Conservation (phyloP, 2,113 vertebrate species). For the Aegithalos caudatus region DNA sequence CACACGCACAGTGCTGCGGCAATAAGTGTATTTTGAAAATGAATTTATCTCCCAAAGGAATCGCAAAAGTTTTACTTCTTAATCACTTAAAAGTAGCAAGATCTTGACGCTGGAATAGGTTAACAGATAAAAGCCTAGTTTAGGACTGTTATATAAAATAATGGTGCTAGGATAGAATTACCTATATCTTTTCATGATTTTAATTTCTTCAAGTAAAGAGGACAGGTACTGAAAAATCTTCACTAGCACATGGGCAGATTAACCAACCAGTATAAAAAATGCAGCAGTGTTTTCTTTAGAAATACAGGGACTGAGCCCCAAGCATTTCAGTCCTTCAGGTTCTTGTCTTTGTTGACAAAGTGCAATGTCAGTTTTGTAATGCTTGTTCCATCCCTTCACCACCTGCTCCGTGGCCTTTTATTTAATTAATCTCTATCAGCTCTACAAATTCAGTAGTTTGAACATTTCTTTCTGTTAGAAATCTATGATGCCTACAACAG, state of each 20-base stretch:
- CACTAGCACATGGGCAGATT: neutral
- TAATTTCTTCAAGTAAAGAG: neutral
- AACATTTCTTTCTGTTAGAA: neutral
- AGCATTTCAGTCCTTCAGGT: neutral
- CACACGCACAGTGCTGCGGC: too few species aligned
- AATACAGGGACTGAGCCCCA: neutral
- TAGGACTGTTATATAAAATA: neutral
- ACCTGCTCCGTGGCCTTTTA: neutral
- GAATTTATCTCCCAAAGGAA: neutral
- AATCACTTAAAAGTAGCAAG: neutral
- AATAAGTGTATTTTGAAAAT: too few species aligned
- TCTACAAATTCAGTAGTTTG: neutral
- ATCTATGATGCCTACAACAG: neutral
- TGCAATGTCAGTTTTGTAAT: neutral
- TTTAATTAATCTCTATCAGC: neutral
- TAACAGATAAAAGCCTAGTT: neutral
- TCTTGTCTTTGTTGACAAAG: neutral
- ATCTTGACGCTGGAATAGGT: neutral
- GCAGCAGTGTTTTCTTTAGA: neutral
- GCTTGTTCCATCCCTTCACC: neutral
- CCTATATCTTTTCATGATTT: neutral
- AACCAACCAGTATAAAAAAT: neutral
- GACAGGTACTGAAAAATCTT: neutral
- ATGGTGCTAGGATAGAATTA: neutral
- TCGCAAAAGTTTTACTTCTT: neutral